Base-by-base conservation (phyloP, 2,888 invertebrate genomes). In the Tenthredo scrophulariae region DNA sequence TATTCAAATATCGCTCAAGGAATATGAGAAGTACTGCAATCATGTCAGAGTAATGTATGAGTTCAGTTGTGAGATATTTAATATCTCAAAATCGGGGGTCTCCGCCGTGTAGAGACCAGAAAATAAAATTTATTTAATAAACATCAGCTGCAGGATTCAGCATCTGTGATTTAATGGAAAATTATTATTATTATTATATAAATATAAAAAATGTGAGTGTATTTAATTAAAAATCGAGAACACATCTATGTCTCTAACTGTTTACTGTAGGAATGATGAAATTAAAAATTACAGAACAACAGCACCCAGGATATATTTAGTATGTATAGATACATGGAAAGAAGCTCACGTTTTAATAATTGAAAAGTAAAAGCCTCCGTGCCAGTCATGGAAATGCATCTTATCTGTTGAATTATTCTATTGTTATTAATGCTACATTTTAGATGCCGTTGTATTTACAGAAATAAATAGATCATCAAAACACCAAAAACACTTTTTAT, bases 371-470 rank as follows among this genome's bases (percentile, higher is more conserved):
- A 26, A 77, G 33, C 18, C 33, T 77, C 33, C 54, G 29, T 43
- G 74, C 26, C 22, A 74, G 74, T 74, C 40, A 74, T 74, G 74
- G 54, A 54, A 50, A 54, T n/a, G 29, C 29, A 77, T 22, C 40
- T 80, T 40, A 37, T 79, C 22, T 62, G 80, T 80, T 80, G 26
- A 62, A 62, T 26, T 62, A 80, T 40, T 80, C 40, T 58, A 13
- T 62, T 80, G 80, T 80, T 80, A 80, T 80, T 80, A 80, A 40
- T 80, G 80, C 58, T 80, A 80, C 40, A 37, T 62, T 58, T 62
- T 62, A 62, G 80, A 62, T 40, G 80, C 80, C 33, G 58, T 80
- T 80, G 80, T 62, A 80, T 80, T 33, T 62, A 62, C 58, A 40
- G 62, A 58, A 80, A 80, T 80, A 80, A 80, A 80, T 67, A 80